These are phyloP conservation scores for Amphipyra tragopoginis DNA, from an alignment of 2,888 invertebrate species.

Conservation along the genomic window DNA sequence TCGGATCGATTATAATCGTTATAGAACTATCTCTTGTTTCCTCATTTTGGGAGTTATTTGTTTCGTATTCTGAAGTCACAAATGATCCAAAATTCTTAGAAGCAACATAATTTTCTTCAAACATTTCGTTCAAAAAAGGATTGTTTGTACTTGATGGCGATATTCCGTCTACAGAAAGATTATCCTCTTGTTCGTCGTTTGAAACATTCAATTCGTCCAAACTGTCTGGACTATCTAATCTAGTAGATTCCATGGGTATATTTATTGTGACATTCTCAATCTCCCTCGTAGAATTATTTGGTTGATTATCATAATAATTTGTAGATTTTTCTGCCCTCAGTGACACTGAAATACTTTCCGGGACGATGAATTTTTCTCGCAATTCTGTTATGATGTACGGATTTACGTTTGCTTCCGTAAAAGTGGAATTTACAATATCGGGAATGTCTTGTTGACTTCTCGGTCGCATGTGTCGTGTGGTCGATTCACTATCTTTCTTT, in stretches of 20 bases:
- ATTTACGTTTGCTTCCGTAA: slow-evolving; percentile 71
- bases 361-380: slow-evolving; percentile 78
- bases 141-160: slow-evolving; percentile 70
- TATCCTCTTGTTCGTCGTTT: slow-evolving; percentile 67
- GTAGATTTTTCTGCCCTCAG: slow-evolving; percentile 75
- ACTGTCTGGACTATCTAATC: slow-evolving; percentile 59
- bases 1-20: slow-evolving; percentile 71
- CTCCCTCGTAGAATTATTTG: slow-evolving; percentile 18
- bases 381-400: slow-evolving; percentile 68
- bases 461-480: slow-evolving; percentile 45
- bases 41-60: slow-evolving; percentile 80
- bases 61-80: slow-evolving; percentile 80
- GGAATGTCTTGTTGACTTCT: slow-evolving; percentile 78
- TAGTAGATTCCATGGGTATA: slow-evolving; percentile 40
- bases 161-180: slow-evolving; percentile 65
- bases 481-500: slow-evolving; percentile 52
- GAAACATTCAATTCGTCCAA: slow-evolving; percentile 64
- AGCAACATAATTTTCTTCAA: slow-evolving; percentile 70
- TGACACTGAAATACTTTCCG: slow-evolving; percentile 81
- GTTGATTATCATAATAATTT: slow-evolving; percentile 44
- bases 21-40: slow-evolving; percentile 72
- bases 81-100: slow-evolving; percentile 77
- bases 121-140: slow-evolving; percentile 75
- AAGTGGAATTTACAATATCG: slow-evolving; percentile 86
- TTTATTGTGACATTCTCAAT: slow-evolving; percentile 34